Evolutionary conservation across 2,113 vertebrate species (phyloP).

Genomic region (Zosterops lateralis): DNA sequence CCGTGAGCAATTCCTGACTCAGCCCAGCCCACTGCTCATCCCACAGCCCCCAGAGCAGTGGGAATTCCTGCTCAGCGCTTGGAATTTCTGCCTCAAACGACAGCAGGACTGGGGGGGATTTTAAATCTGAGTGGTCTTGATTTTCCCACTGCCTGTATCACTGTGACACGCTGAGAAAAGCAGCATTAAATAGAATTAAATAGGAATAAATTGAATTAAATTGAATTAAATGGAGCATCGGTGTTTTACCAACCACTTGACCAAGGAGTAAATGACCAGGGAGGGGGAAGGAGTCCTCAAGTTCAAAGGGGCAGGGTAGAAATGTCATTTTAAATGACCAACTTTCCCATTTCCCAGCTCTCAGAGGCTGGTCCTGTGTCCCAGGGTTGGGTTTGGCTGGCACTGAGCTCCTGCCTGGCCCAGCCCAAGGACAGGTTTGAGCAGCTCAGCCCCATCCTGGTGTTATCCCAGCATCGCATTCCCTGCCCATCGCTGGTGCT

Average conservation of each 20-base stretch:
- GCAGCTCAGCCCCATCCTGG: background rate
- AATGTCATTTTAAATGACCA: accelerated
- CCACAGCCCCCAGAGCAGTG: background rate
- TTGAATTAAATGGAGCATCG: background rate
- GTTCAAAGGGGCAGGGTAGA: accelerated
- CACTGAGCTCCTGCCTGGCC: background rate
- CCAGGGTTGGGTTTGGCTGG: background rate
- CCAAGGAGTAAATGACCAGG: background rate
- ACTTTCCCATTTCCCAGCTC: too few species aligned
- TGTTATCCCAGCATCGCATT: accelerated
- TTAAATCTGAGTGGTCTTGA: accelerated
- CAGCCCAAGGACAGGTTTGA: background rate
- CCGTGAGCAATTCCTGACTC: background rate
- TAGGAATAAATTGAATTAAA: background rate
- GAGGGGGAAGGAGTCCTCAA: background rate
- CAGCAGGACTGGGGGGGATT: background rate
- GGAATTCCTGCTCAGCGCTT: accelerated
- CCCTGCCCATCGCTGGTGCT: background rate
- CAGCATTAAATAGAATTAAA: background rate
- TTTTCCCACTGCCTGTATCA: accelerated
- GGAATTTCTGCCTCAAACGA: background rate
- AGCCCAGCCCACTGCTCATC: background rate
- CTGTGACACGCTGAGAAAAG: background rate
- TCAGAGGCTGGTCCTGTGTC: accelerated
- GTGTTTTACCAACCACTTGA: background rate